A percentile compares a stretch with the other conserved stretches of the same genome.
These are phyloP conservation scores for Zoanthus gigantus DNA, from an alignment of 92 coral and sea anemone species.

Conservation along the genomic window DNA sequence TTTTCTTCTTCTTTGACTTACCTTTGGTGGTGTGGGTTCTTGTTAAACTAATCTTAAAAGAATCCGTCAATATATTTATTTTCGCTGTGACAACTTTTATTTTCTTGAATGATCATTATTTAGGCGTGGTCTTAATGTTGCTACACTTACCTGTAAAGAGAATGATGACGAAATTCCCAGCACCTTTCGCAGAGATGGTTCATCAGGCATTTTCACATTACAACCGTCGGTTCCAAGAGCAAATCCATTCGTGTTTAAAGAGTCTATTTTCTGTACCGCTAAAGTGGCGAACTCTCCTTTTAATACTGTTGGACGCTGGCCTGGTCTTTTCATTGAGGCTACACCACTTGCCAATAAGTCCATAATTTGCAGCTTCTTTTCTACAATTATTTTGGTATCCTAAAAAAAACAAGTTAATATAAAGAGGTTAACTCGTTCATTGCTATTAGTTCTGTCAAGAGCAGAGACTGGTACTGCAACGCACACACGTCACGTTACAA, in stretches of 20 bases:
- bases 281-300: neutral
- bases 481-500: too few relatives aligned
- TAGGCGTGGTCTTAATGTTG: neutral
- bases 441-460: too few relatives aligned
- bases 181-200: conserved; percentile 5
- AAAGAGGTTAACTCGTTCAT: neutral
- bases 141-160: neutral
- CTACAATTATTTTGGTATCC: neutral
- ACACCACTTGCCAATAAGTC: neutral
- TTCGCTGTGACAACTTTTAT: too few relatives aligned
- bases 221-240: neutral
- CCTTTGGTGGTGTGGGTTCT: too few relatives aligned
- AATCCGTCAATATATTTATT: too few relatives aligned
- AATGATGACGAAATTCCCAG: neutral
- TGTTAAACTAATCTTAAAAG: too few relatives aligned
- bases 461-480: too few relatives aligned
- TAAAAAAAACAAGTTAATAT: neutral
- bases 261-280: neutral
- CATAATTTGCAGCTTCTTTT: neutral
- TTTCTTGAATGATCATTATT: neutral
- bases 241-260: neutral
- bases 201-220: neutral
- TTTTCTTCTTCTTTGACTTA: too few relatives aligned
- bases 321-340: neutral
- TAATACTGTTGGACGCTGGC: conserved; percentile 1